phyloP scores from a whole-genome alignment of 2,888 invertebrate genomes.

The Agrotis ipsilon region DNA sequence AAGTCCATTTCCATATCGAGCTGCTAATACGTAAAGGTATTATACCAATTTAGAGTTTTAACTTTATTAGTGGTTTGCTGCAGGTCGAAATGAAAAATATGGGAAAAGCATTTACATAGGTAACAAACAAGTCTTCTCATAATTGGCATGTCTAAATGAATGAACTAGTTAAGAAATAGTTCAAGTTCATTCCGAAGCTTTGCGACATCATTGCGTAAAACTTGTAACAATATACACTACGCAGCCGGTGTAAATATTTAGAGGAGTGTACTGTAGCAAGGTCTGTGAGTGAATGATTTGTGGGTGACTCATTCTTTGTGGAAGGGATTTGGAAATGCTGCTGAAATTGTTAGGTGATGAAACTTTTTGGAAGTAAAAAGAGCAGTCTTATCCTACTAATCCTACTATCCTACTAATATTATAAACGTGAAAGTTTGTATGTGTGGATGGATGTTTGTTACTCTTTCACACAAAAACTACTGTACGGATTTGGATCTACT shows the following conservation, averaged over 20 bases:
- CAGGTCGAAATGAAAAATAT: too few relatives aligned
- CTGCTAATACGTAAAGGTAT: too few relatives aligned
- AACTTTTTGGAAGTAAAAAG: background rate
- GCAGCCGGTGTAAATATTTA: slow-evolving; percentile 52
- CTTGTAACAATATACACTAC: slow-evolving; percentile 46
- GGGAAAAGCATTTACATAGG: too few relatives aligned
- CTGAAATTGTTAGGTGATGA: background rate
- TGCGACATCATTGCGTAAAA: slow-evolving; percentile 56
- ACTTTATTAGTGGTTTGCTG: background rate
- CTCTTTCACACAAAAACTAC: too few relatives aligned
- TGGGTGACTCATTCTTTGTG: slow-evolving; percentile 18
- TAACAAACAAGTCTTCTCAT: background rate
- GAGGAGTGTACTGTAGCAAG: slow-evolving; percentile 34
- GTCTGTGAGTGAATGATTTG: slow-evolving; percentile 25
- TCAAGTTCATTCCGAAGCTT: slow-evolving; percentile 48
- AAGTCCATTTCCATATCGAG: too few relatives aligned
- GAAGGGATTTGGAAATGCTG: background rate
- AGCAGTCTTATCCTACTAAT: too few relatives aligned
- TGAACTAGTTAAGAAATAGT: slow-evolving; percentile 34
- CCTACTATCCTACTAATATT: too few relatives aligned
- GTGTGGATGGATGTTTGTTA: too few relatives aligned
- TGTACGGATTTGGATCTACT: too few relatives aligned
- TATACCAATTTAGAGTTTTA: too few relatives aligned
- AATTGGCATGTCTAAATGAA: slow-evolving; percentile 31
- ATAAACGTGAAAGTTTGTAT: too few relatives aligned